These are phyloP conservation scores for Gymnodraco acuticeps DNA, from an alignment of 2,797 vertebrate genomes.

Conservation along the genomic window DNA sequence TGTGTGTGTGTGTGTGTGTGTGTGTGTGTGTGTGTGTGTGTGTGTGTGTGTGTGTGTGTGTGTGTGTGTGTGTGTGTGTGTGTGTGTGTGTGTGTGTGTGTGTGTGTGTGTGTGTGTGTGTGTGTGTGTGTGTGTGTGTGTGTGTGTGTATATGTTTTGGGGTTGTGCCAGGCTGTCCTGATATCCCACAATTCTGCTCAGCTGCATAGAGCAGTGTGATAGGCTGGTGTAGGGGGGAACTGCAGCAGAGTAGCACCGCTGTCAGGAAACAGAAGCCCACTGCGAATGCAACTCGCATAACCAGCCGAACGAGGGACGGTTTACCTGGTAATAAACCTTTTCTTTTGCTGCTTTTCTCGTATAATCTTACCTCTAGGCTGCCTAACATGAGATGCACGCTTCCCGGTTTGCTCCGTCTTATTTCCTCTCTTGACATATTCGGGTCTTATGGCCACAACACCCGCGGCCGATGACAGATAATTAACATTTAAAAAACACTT, in stretches of 20 bases:
- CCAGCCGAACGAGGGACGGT: conserved; percentile 63
- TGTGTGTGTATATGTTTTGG: background rate
- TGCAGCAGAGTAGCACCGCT: conserved; percentile 74
- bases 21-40: too few relatives aligned
- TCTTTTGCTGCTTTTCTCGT: conserved; percentile 2
- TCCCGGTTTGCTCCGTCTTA: background rate
- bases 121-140: too few relatives aligned
- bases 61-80: background rate
- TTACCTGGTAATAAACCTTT: conserved; percentile 69
- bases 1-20: too few relatives aligned
- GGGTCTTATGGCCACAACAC: conserved; percentile 25
- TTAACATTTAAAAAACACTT: conserved; percentile 43
- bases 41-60: background rate
- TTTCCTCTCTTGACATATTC: background rate
- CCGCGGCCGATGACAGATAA: conserved; percentile 54
- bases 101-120: too few relatives aligned
- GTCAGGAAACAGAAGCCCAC: conserved; percentile 75
- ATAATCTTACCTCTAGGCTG: background rate
- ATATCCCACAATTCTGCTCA: conserved; percentile 79
- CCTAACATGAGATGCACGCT: background rate
- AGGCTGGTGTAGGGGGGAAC: conserved; percentile 71
- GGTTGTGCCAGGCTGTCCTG: conserved; percentile 65
- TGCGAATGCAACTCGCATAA: conserved; percentile 59
- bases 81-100: too few relatives aligned
- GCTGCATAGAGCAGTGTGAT: conserved; percentile 61